Conservation (phyloP, 2,797 vertebrate genomes). For the Scyliorhinus canicula region DNA sequence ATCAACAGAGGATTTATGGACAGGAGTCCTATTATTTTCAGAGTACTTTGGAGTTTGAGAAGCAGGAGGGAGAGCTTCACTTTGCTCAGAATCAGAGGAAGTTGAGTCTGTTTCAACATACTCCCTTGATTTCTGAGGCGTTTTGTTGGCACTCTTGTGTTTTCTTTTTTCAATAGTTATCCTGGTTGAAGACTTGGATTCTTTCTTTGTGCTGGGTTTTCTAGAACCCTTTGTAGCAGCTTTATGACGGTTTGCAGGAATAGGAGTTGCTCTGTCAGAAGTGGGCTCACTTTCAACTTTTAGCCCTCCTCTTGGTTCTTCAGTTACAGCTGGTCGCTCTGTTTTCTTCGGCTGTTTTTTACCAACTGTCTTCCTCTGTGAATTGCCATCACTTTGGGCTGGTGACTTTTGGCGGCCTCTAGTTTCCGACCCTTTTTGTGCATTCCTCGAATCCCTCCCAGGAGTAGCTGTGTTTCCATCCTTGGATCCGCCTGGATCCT, state of each 20-base stretch:
- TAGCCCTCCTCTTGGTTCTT: conserved; percentile 85
- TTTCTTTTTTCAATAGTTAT: conserved; percentile 80
- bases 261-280: conserved; percentile 73
- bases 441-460: conserved; percentile 75
- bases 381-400: conserved; percentile 77
- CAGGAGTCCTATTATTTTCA: conserved; percentile 86
- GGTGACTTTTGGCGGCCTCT: conserved; percentile 89
- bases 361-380: conserved; percentile 75
- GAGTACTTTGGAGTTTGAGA: conserved; percentile 94
- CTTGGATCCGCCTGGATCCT: conserved; percentile 76
- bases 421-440: conserved; percentile 81
- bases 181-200: conserved; percentile 84
- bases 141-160: conserved; percentile 76
- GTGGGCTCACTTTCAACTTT: conserved; percentile 92
- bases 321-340: conserved; percentile 78
- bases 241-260: conserved; percentile 73
- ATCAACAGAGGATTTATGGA: conserved; percentile 68
- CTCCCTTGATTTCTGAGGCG: conserved; percentile 85
- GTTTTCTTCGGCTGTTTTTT: conserved; percentile 96
- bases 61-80: conserved; percentile 88
- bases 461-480: conserved; percentile 71
- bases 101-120: conserved; percentile 92
- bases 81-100: conserved; percentile 95
- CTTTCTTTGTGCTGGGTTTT: conserved; percentile 91
- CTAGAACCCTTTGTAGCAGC: conserved; percentile 90